phyloP scores from a whole-genome alignment of 2,797 vertebrate genomes.

The Sebastes kiyomatsui region DNA sequence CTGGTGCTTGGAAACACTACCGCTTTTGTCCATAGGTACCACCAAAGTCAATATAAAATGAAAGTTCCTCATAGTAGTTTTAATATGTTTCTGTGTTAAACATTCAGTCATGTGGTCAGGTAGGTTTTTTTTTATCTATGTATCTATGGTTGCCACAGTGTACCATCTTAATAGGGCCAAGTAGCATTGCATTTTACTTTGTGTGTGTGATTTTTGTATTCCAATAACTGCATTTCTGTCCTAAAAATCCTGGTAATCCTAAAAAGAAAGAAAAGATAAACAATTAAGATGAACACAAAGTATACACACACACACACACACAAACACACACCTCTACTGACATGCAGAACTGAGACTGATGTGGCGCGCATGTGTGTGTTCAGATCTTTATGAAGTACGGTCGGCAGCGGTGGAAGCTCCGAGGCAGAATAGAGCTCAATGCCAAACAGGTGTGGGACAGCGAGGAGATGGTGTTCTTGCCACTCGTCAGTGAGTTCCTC shows the following conservation, averaged over 20 bases:
- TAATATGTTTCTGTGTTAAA: neutral
- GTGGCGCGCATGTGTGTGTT: neutral
- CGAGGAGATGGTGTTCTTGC: constrained; percentile 93
- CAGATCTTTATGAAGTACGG: constrained; percentile 97
- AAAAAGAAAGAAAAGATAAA: neutral
- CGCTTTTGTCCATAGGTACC: too few species aligned
- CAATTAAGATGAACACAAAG: neutral
- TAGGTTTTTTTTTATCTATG: too few species aligned
- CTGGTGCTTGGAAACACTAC: too few species aligned
- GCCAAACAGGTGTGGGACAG: constrained; percentile 97
- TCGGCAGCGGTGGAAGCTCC: constrained; percentile 94
- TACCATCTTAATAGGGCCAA: neutral
- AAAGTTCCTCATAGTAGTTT: neutral
- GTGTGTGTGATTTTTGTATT: neutral
- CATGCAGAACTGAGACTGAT: neutral
- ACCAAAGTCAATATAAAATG: too few species aligned
- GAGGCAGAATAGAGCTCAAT: constrained; percentile 93
- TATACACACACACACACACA: too few species aligned
- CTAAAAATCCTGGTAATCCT: neutral
- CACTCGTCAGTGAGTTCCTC: constrained; percentile 93
- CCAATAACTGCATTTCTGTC: neutral
- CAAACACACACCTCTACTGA: neutral
- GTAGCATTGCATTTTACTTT: neutral
- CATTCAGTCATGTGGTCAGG: neutral
- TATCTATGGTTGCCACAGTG: neutral